Conservation (phyloP, 2,113 vertebrate genomes). For the Phaethornis superciliosus region DNA sequence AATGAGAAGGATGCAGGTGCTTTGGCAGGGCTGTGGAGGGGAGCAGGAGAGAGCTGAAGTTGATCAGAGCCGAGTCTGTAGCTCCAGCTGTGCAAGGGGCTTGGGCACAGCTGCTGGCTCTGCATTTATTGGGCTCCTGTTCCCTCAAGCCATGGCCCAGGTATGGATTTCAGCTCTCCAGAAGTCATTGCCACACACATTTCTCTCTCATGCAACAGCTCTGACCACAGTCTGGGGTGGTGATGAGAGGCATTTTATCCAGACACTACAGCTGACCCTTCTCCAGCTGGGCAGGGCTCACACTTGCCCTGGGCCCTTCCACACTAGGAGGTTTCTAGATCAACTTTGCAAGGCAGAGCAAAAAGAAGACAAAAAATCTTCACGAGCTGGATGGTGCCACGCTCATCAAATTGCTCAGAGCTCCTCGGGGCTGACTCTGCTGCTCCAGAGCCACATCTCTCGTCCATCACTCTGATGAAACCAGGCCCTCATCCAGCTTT, state of each 20-base stretch:
- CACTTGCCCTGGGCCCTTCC: too few relatives aligned
- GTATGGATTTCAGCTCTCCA: background rate
- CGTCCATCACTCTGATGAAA: background rate
- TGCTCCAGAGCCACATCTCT: background rate
- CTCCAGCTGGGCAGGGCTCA: background rate
- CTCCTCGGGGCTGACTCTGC: too few relatives aligned
- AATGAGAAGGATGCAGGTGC: slow-evolving; percentile 26
- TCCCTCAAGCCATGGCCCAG: background rate
- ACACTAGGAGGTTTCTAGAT: background rate
- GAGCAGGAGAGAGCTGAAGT: background rate
- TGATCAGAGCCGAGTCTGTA: background rate
- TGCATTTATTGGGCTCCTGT: background rate
- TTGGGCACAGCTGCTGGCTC: background rate
- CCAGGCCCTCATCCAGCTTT: background rate
- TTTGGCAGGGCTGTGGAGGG: background rate
- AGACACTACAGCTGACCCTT: background rate
- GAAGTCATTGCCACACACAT: background rate
- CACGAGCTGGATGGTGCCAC: accelerated
- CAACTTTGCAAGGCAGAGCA: background rate
- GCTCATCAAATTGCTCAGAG: background rate
- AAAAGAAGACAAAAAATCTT: background rate
- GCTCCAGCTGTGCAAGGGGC: background rate
- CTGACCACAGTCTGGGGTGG: background rate
- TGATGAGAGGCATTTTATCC: background rate
- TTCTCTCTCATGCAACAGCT: background rate